These are phyloP conservation scores for Tringa solitaria DNA, from an alignment of 2,113 vertebrate species.

Conservation along the genomic window DNA sequence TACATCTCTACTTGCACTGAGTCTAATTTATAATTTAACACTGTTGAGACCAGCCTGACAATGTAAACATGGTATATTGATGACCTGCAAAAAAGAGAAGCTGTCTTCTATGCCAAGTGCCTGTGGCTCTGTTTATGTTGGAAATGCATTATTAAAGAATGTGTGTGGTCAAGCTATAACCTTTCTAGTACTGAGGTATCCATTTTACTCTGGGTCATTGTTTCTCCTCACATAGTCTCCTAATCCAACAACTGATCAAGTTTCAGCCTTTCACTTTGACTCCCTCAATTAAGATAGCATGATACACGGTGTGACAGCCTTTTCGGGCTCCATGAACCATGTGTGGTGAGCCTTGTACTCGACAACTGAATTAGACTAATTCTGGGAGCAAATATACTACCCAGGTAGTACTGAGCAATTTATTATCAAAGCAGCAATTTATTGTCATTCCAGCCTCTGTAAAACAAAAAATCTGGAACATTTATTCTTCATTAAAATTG, in stretches of 20 bases:
- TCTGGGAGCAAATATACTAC: background rate
- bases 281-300: constrained; percentile 7
- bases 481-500: background rate
- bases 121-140: constrained; percentile 63
- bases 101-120: constrained; percentile 54
- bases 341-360: background rate
- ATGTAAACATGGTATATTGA: constrained; percentile 61
- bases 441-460: background rate
- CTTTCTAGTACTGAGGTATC: constrained; percentile 19
- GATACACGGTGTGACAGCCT: constrained; percentile 2
- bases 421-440: background rate
- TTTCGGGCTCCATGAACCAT: background rate
- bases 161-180: constrained; percentile 63
- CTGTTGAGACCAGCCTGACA: constrained; percentile 56
- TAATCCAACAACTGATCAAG: constrained; percentile 44
- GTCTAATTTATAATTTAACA: constrained; percentile 63
- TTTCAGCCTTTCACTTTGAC: constrained; percentile 49
- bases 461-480: background rate
- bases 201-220: constrained; percentile 44
- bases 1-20: constrained; percentile 31
- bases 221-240: constrained; percentile 42
- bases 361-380: background rate
- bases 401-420: background rate
- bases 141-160: constrained; percentile 64
- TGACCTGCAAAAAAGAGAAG: constrained; percentile 64